phyloP scores from a whole-genome alignment of 1,140 invertebrate genomes.

The Drosophila kohkoa region DNA sequence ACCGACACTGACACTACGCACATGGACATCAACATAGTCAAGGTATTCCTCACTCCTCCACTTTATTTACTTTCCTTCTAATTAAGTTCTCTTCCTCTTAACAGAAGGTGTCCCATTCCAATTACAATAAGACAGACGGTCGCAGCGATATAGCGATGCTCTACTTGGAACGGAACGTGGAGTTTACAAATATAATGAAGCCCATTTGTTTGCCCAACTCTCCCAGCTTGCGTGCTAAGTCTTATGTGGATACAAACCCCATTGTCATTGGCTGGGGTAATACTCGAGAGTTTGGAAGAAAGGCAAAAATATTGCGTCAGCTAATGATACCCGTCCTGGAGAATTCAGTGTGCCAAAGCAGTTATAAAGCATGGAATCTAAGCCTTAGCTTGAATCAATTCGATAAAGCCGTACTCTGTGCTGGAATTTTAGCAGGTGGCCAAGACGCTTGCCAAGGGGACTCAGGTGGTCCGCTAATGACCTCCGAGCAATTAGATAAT shows the following conservation, averaged over 20 bases:
- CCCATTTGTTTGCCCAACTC: conserved; percentile 73
- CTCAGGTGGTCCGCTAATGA: conserved; percentile 93
- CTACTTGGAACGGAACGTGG: conserved; percentile 65
- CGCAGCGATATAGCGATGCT: conserved; percentile 75
- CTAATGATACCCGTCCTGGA: conserved; percentile 90
- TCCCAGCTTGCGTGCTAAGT: conserved; percentile 51
- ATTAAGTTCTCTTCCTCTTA: not conserved
- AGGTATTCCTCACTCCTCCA: conserved; percentile 3
- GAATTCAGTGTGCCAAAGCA: conserved; percentile 87
- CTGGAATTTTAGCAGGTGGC: conserved; percentile 89
- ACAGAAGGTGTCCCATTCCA: conserved; percentile 58
- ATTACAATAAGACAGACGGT: conserved; percentile 65
- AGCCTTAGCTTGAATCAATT: conserved; percentile 87
- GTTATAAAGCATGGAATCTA: conserved; percentile 86
- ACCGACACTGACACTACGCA: conserved; percentile 68
- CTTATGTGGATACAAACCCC: conserved; percentile 85
- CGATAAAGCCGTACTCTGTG: conserved; percentile 89
- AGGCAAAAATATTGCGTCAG: conserved; percentile 88
- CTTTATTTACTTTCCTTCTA: not conserved
- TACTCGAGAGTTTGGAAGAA: conserved; percentile 85
- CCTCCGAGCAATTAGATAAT: conserved; percentile 65
- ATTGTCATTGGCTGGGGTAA: conserved; percentile 93
- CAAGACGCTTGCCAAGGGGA: conserved; percentile 94
- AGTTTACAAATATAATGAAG: conserved; percentile 56
- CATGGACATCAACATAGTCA: conserved; percentile 62